phyloP scores from a whole-genome alignment of 2,113 vertebrate genomes.

The Mellivora capensis region DNA sequence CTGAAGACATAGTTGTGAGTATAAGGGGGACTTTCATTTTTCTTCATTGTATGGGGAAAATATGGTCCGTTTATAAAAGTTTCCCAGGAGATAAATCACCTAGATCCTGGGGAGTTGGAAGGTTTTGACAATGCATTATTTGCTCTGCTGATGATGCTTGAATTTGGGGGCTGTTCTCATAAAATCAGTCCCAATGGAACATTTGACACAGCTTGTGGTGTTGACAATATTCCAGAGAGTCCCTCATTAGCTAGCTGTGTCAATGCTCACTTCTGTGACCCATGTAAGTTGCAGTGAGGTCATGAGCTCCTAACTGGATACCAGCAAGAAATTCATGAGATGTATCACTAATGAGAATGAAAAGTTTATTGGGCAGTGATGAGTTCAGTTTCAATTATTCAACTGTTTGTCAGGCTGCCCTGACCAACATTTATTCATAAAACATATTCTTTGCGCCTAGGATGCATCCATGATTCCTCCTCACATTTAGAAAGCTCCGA shows the following conservation, averaged over 20 bases:
- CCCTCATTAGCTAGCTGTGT: background rate
- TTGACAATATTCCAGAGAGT: background rate
- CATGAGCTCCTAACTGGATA: background rate
- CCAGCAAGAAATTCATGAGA: conserved; percentile 11
- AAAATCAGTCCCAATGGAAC: background rate
- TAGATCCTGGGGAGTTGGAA: background rate
- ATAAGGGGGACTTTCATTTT: conserved; percentile 42
- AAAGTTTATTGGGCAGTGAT: background rate
- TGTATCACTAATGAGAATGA: background rate
- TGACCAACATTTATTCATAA: background rate
- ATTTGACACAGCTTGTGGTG: background rate
- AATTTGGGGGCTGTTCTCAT: background rate
- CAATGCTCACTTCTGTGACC: background rate
- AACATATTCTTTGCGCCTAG: background rate
- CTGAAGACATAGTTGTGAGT: background rate
- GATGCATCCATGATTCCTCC: background rate
- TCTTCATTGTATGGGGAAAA: conserved; percentile 44
- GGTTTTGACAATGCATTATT: conserved; percentile 45
- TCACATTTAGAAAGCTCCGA: conserved; percentile 20
- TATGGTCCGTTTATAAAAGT: conserved; percentile 41
- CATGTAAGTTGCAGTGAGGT: background rate
- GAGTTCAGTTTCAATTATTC: background rate
- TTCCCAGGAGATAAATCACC: conserved; percentile 50
- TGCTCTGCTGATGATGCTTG: conserved; percentile 29
- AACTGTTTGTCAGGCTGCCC: background rate